Conservation (phyloP, 2,797 vertebrate species). For the Bradypodion pumilum region DNA sequence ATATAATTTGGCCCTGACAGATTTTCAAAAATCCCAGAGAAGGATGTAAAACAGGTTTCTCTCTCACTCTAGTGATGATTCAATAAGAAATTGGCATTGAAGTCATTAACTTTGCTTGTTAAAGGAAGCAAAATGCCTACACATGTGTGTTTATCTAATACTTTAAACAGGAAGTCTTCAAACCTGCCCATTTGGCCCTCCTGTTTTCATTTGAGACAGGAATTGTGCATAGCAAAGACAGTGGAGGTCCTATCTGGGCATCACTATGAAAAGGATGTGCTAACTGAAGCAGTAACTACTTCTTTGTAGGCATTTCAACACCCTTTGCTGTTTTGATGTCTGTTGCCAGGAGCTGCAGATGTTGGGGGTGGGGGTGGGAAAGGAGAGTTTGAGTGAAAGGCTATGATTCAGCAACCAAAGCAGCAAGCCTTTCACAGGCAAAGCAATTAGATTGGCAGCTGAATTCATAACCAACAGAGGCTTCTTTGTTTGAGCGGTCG, state of each 20-base stretch:
- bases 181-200: slow-evolving; percentile 20
- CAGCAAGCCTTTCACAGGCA: slow-evolving; percentile 71
- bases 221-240: slow-evolving; percentile 25
- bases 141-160: background rate
- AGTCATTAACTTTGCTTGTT: slow-evolving; percentile 4
- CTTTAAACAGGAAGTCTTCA: slow-evolving; percentile 26
- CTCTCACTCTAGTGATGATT: background rate
- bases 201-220: slow-evolving; percentile 49
- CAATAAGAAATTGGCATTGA: slow-evolving; percentile 11
- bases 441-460: slow-evolving; percentile 81
- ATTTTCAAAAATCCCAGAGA: too few species aligned
- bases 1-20: too few species aligned
- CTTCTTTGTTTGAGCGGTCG: slow-evolving; percentile 72
- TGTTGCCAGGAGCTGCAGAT: slow-evolving; percentile 76
- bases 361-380: slow-evolving; percentile 61
- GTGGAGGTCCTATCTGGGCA: slow-evolving; percentile 44
- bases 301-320: slow-evolving; percentile 65
- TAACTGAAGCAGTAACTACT: slow-evolving; percentile 63
- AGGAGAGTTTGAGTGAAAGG: slow-evolving; percentile 78
- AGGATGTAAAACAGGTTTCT: background rate
- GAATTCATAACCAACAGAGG: slow-evolving; percentile 73
- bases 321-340: slow-evolving; percentile 64
- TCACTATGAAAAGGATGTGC: slow-evolving; percentile 55
- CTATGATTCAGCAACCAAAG: slow-evolving; percentile 75
- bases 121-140: slow-evolving; percentile 11